Conservation (phyloP, 2,888 invertebrate species). For the Diloba caeruleocephala region DNA sequence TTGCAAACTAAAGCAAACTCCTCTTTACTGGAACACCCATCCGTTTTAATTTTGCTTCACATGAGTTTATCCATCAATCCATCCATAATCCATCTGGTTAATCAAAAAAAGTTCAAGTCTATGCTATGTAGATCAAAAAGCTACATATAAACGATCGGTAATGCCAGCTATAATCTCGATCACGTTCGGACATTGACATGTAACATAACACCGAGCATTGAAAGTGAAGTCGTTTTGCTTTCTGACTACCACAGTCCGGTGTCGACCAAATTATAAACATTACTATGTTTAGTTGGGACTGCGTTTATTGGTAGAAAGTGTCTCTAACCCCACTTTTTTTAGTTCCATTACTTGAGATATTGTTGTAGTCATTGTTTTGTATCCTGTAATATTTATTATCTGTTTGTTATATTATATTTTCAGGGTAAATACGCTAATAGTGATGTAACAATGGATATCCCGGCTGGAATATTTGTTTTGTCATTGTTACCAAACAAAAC, state of each 20-base stretch:
- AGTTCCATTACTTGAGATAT: neutral
- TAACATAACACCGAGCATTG: constrained; percentile 64
- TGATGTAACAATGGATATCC: too few relatives aligned
- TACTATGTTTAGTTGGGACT: constrained; percentile 53
- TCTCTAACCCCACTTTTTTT: constrained; percentile 39
- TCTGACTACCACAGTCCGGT: constrained; percentile 68
- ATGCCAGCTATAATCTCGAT: constrained; percentile 46
- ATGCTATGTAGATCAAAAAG: neutral
- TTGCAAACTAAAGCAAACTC: too few relatives aligned
- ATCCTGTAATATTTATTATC: neutral
- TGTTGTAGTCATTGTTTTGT: neutral
- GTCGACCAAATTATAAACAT: constrained; percentile 69
- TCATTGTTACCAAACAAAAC: too few relatives aligned
- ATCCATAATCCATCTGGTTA: too few relatives aligned
- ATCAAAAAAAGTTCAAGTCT: too few relatives aligned
- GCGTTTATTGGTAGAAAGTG: constrained; percentile 67
- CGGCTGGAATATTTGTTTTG: too few relatives aligned
- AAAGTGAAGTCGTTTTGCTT: constrained; percentile 85
- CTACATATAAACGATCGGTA: constrained; percentile 6
- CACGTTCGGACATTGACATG: constrained; percentile 67
- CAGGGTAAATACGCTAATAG: too few relatives aligned
- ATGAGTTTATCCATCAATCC: too few relatives aligned
- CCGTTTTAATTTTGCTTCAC: neutral
- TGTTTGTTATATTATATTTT: too few relatives aligned
- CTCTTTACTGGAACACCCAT: neutral